A percentile compares a stretch with the other conserved stretches of the same genome.
These are phyloP conservation scores for Hypolimnas misippus DNA, from an alignment of 2,888 invertebrate species.

Conservation along the genomic window DNA sequence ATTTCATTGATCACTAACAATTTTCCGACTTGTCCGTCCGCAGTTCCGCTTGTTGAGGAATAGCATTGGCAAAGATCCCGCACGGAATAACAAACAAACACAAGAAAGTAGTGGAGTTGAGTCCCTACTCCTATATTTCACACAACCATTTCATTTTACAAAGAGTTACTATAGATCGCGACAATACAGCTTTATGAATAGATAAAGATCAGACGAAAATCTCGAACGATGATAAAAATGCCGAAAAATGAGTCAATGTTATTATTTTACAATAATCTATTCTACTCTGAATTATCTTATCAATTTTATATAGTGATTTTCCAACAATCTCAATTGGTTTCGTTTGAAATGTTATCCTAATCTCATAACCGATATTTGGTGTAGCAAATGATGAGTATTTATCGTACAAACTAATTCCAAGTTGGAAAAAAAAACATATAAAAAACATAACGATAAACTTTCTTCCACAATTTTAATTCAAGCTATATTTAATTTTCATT, in stretches of 20 bases:
- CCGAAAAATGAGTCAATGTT: slow-evolving; percentile 34
- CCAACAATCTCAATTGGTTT: not conserved
- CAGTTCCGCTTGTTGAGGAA: no score
- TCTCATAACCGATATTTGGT: not conserved
- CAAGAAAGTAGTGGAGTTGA: no score
- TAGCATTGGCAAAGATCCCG: no score
- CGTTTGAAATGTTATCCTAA: not conserved
- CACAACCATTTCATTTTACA: no score
- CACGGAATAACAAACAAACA: no score
- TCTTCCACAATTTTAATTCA: not conserved
- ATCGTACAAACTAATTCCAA: not conserved
- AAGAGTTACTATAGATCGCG: no score
- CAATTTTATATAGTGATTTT: not conserved
- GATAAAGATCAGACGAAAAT: no score
- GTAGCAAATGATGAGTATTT: not conserved
- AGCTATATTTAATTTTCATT: slow-evolving; percentile 9
- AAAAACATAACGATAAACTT: not conserved
- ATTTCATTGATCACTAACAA: no score
- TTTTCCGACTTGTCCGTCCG: no score
- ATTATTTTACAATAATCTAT: slow-evolving; percentile 14
- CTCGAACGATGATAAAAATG: slow-evolving; percentile 31
- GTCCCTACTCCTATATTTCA: no score
- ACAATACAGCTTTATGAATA: no score
- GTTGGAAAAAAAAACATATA: no score
- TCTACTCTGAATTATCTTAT: not conserved